Conservation (phyloP, 1,140 invertebrate genomes). For the Meloidogyne hapla region DNA sequence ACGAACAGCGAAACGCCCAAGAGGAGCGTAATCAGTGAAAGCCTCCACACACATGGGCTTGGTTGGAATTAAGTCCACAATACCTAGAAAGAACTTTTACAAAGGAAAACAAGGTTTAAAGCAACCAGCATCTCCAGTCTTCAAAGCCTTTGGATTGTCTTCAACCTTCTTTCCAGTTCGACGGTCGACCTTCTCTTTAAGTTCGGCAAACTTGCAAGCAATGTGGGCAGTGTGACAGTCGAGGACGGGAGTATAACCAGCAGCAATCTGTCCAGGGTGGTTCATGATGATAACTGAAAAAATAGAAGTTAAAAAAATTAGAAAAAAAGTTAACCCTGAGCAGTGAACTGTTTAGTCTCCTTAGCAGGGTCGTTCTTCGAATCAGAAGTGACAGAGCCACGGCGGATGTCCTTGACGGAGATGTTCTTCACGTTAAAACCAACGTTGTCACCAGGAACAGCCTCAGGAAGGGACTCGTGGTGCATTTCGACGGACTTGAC, state of each 20-base stretch:
- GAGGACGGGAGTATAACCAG: slow-evolving; percentile 93
- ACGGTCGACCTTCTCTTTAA: slow-evolving; percentile 95
- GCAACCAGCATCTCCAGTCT: slow-evolving; percentile 89
- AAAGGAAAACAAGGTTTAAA: not conserved
- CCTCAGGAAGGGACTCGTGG: slow-evolving; percentile 81
- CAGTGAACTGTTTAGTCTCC: slow-evolving; percentile 85
- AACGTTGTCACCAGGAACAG: slow-evolving; percentile 89
- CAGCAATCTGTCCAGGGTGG: slow-evolving; percentile 93
- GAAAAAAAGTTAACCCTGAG: slow-evolving; percentile 71
- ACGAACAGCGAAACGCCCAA: slow-evolving; percentile 95
- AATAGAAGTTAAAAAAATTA: not conserved
- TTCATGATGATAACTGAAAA: slow-evolving; percentile 82
- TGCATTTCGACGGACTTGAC: slow-evolving; percentile 97
- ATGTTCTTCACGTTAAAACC: slow-evolving; percentile 99
- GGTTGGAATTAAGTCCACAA: slow-evolving; percentile 80
- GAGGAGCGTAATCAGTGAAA: slow-evolving; percentile 93
- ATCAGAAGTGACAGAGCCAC: slow-evolving; percentile 94
- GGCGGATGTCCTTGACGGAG: slow-evolving; percentile 91
- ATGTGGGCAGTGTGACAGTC: slow-evolving; percentile 94
- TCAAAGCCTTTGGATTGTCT: slow-evolving; percentile 74
- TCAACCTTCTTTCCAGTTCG: slow-evolving; percentile 77
- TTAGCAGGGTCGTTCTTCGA: slow-evolving; percentile 91
- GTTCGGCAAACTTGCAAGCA: slow-evolving; percentile 63
- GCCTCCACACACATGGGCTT: slow-evolving; percentile 97
- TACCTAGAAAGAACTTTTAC: slow-evolving; percentile 12